Conservation (phyloP, 2,797 vertebrate species). For the Acipenser transmontanus region DNA sequence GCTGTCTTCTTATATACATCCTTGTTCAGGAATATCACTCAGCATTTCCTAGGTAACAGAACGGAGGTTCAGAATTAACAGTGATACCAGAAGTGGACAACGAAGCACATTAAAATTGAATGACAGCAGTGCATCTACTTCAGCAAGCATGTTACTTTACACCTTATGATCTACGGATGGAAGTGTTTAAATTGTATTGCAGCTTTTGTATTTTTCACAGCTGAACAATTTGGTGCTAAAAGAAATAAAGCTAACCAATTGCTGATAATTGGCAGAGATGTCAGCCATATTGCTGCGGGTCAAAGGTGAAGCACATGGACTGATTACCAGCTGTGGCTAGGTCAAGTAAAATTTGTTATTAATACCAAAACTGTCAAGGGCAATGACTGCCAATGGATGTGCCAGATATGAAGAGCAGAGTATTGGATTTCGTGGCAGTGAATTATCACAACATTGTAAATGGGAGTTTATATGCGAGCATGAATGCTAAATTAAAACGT, state of each 20-base stretch:
- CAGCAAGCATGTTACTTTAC: slow-evolving; percentile 1
- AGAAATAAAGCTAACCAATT: slow-evolving; percentile 83
- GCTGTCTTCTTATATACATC: no score
- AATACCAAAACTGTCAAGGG: slow-evolving; percentile 40
- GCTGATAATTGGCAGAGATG: slow-evolving; percentile 72
- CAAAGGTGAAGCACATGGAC: slow-evolving; percentile 42
- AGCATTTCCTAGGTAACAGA: no score
- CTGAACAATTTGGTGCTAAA: slow-evolving; percentile 71
- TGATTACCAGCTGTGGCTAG: slow-evolving; percentile 71
- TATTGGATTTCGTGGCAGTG: not conserved
- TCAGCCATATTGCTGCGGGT: slow-evolving; percentile 55
- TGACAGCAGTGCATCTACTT: not conserved
- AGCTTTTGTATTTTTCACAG: slow-evolving; percentile 37
- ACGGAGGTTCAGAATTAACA: no score
- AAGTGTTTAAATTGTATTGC: slow-evolving; percentile 70
- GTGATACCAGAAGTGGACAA: no score
- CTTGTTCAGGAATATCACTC: no score
- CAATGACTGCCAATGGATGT: slow-evolving; percentile 39
- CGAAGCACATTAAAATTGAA: not conserved
- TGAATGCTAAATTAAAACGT: no score
- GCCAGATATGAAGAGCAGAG: not conserved
- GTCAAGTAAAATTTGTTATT: slow-evolving; percentile 56
- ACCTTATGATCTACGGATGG: slow-evolving; percentile 57
- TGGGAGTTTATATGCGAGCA: no score
- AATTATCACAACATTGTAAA: not conserved